These are phyloP conservation scores for Epiblema foenella DNA, from an alignment of 2,888 invertebrate genomes.

Conservation along the genomic window DNA sequence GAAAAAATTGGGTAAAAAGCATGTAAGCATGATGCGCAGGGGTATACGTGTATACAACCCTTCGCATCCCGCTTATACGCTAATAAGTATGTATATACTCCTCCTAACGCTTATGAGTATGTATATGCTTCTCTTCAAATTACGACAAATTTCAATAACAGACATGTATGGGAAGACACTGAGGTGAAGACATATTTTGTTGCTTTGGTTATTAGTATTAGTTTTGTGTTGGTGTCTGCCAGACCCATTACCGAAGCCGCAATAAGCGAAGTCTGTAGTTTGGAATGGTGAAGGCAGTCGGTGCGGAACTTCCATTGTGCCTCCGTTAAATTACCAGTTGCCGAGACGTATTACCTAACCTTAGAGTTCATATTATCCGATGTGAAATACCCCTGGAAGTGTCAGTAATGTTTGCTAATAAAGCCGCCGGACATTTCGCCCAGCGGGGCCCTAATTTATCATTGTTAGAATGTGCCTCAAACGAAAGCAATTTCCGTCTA, in stretches of 20 bases:
- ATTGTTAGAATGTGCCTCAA: slow-evolving; percentile 73
- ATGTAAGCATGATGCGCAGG: background rate
- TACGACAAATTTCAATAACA: background rate
- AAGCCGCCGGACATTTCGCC: slow-evolving; percentile 69
- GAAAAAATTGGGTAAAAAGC: background rate
- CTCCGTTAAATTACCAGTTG: slow-evolving; percentile 36
- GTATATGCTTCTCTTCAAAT: background rate
- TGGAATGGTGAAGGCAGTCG: slow-evolving; percentile 45
- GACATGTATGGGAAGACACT: slow-evolving; percentile 40
- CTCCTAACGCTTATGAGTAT: too few relatives aligned
- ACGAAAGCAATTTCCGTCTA: slow-evolving; percentile 75
- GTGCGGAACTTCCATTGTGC: slow-evolving; percentile 22
- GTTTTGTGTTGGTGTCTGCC: slow-evolving; percentile 52
- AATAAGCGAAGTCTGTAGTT: slow-evolving; percentile 55
- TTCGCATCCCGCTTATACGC: too few relatives aligned
- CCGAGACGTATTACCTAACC: slow-evolving; percentile 58
- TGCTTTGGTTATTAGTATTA: slow-evolving; percentile 47
- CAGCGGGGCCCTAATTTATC: slow-evolving; percentile 76
- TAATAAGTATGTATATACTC: background rate
- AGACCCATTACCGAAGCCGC: slow-evolving; percentile 59
- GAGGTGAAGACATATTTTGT: slow-evolving; percentile 52
- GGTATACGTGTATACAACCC: too few relatives aligned
- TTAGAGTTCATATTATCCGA: slow-evolving; percentile 62
- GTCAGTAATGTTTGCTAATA: slow-evolving; percentile 73
- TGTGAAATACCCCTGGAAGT: slow-evolving; percentile 55